These are phyloP conservation scores for Brassicogethes aeneus DNA, from an alignment of 2,888 invertebrate genomes.

Conservation along the genomic window DNA sequence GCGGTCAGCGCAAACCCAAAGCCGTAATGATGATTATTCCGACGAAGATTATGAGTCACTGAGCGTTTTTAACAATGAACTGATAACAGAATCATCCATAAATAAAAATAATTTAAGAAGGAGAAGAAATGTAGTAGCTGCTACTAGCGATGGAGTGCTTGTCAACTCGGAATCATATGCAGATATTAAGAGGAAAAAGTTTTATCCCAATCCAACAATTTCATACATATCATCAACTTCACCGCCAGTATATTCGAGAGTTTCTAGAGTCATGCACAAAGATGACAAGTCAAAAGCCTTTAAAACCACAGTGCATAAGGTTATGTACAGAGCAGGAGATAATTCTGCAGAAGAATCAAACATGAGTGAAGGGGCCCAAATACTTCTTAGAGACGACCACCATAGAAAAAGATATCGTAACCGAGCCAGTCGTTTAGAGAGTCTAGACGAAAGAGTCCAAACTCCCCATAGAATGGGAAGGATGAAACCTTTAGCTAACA, in stretches of 20 bases:
- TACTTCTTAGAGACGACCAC: neutral
- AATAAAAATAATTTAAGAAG: no score
- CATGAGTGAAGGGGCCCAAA: neutral
- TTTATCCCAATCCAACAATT: no score
- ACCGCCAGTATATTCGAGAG: conserved; percentile 20
- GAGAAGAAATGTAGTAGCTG: conserved; percentile 35
- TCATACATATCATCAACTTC: no score
- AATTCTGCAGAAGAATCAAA: conserved; percentile 11
- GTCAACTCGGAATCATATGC: conserved; percentile 35
- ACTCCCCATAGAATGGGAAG: conserved; percentile 17
- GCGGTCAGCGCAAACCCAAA: no score
- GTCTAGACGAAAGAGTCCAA: conserved; percentile 14
- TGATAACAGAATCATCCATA: no score
- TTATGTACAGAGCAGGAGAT: conserved; percentile 15
- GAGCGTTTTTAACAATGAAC: no score
- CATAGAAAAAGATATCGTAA: conserved; percentile 8
- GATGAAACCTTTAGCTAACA: conserved; percentile 45
- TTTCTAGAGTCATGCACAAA: conserved; percentile 29
- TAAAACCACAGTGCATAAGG: conserved; percentile 17
- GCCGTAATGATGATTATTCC: no score
- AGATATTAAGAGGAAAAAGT: conserved; percentile 21
- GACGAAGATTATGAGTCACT: no score
- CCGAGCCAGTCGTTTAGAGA: conserved; percentile 8
- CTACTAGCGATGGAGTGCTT: conserved; percentile 33
- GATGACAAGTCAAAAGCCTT: conserved; percentile 26